These are phyloP conservation scores for Sapayoa aenigma DNA, from an alignment of 2,113 vertebrate genomes.

Conservation along the genomic window DNA sequence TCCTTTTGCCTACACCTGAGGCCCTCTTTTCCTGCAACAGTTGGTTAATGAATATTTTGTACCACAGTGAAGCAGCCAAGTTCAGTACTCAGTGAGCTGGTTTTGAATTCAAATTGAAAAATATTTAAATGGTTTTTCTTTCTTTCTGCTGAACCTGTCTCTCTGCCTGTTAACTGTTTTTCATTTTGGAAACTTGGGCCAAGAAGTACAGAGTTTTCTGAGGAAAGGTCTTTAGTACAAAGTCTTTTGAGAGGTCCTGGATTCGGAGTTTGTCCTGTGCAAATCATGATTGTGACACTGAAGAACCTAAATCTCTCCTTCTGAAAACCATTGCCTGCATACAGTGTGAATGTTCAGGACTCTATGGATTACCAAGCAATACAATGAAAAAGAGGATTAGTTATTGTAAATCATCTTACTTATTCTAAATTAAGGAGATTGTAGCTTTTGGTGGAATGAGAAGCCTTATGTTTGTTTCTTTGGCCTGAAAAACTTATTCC, in stretches of 20 bases:
- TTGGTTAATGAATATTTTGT: neutral
- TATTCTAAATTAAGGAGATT: neutral
- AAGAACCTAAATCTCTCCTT: neutral
- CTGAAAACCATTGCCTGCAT: neutral
- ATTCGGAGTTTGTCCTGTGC: neutral
- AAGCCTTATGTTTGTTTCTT: neutral
- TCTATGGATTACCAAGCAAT: neutral
- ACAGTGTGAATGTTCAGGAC: neutral
- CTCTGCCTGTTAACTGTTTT: neutral
- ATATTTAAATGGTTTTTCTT: neutral
- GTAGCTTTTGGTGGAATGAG: neutral
- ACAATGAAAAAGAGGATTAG: neutral
- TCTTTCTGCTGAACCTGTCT: neutral
- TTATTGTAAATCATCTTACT: neutral
- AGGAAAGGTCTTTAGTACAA: neutral
- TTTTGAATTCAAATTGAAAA: neutral
- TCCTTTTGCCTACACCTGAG: neutral
- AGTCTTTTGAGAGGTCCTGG: neutral
- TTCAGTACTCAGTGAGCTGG: neutral
- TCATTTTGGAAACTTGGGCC: neutral
- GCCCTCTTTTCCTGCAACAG: neutral
- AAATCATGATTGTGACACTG: neutral
- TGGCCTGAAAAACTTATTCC: neutral
- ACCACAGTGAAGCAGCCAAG: neutral
- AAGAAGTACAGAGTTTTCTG: neutral